phyloP scores from a whole-genome alignment of 2,888 invertebrate species.

The Gari tellinella region DNA sequence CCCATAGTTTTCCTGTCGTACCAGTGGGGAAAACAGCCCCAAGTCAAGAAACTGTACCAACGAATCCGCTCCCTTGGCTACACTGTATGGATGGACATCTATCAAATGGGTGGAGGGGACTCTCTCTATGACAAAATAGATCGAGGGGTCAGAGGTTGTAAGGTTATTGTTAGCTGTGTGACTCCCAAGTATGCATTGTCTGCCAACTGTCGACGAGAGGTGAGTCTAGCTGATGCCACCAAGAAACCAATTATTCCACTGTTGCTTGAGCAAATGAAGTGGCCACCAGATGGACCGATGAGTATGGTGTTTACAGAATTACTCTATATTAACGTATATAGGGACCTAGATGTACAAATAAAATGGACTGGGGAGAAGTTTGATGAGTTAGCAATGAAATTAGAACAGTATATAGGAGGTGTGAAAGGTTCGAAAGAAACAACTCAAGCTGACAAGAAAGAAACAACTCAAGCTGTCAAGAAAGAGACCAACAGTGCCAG shows the following conservation, averaged over 20 bases:
- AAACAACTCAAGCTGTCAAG: no score
- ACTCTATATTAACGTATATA: slow-evolving; percentile 76
- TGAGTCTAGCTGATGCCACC: slow-evolving; percentile 79
- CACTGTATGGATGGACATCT: slow-evolving; percentile 82
- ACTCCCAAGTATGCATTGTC: slow-evolving; percentile 81
- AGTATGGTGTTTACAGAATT: slow-evolving; percentile 80
- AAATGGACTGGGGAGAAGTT: slow-evolving; percentile 71
- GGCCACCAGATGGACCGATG: slow-evolving; percentile 83
- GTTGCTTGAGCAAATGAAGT: slow-evolving; percentile 77
- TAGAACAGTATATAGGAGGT: slow-evolving; percentile 36
- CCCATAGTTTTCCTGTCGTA: slow-evolving; percentile 81
- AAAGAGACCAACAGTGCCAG: no score
- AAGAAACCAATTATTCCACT: slow-evolving; percentile 82
- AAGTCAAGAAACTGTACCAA: slow-evolving; percentile 76
- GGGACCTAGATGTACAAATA: slow-evolving; percentile 60
- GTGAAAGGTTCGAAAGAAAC: background rate
- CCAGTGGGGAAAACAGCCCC: slow-evolving; percentile 82
- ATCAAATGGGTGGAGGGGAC: slow-evolving; percentile 83
- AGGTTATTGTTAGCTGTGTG: slow-evolving; percentile 78
- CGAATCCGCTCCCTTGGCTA: slow-evolving; percentile 74
- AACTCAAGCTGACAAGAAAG: background rate
- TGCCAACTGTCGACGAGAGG: slow-evolving; percentile 82
- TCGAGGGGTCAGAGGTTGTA: slow-evolving; percentile 76
- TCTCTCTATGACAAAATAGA: slow-evolving; percentile 83
- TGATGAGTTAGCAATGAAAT: slow-evolving; percentile 66